Percentiles rank a stretch among this genome's conserved stretches.
These are phyloP conservation scores for Galemys pyrenaicus DNA, from an alignment of 2,113 vertebrate genomes.

Conservation along the genomic window DNA sequence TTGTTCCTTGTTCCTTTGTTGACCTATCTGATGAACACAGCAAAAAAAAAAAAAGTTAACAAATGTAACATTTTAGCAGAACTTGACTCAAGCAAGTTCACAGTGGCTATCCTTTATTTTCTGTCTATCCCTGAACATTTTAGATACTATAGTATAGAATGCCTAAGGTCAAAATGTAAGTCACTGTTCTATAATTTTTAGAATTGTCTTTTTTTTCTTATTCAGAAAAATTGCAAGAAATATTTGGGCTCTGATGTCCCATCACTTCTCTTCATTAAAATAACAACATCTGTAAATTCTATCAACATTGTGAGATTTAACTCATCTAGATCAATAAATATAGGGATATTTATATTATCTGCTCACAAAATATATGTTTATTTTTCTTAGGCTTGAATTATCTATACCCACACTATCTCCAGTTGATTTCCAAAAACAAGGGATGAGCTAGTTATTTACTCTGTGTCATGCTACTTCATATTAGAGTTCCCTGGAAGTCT, in stretches of 20 bases:
- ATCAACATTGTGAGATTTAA: not conserved
- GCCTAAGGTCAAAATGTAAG: not conserved
- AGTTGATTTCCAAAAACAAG: slow-evolving; percentile 10
- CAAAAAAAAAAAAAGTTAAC: not conserved
- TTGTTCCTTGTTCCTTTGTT: not conserved
- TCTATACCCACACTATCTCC: not conserved
- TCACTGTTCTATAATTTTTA: not conserved
- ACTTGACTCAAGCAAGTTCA: not conserved
- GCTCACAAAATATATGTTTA: not conserved
- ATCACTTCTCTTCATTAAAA: not conserved
- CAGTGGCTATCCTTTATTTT: not conserved
- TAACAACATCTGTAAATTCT: not conserved
- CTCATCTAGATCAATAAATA: not conserved
- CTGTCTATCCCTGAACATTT: not conserved
- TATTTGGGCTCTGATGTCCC: not conserved
- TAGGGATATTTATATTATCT: not conserved
- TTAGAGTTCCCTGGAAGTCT: not conserved
- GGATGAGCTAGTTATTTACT: not conserved
- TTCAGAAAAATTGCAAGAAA: not conserved
- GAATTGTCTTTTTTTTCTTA: not conserved
- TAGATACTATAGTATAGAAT: not conserved
- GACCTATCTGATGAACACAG: not conserved
- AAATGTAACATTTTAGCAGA: not conserved
- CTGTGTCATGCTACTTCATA: not conserved
- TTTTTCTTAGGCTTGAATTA: slow-evolving; percentile 20